Evolutionary conservation across 2,113 vertebrate genomes (phyloP), one percentile per base, ranked within the genome.

Genomic region (Oryzias javanicus): DNA sequence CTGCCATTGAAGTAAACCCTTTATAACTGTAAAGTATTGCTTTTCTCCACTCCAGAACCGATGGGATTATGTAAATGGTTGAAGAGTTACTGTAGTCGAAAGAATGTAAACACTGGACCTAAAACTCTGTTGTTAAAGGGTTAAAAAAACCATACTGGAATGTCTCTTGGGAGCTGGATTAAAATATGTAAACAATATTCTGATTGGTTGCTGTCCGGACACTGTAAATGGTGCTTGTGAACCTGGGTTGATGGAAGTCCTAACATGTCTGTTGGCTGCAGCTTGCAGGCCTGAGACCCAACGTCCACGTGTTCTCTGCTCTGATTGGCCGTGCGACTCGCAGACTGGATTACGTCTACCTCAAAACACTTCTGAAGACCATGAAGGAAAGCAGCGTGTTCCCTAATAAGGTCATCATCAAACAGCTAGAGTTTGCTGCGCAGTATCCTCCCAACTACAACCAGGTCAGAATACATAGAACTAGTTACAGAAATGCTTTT

Each of bases 371-470:
- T 71, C 89, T 99, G 20, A 87, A 80, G 50, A 91, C 89, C 71
- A 99, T 99, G 97, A 88, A 74, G 7, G 82, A 41, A 0, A 85
- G 70, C 61, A 63, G 73, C 1, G 93, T 97, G 48, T 83, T 92
- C 1, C 95, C 95, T 20, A 98, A 97, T 0, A 93, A 97, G 44
- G 91, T 98, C 20, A 89, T 99, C 81, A 92, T 99, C 69, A 90
- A 78, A 48, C 94, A 97, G 77, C 91, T 99, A 76, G 97, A 99
- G 83, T 96, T 96, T 0, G 96, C 94, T 0, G 85, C 94, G 0
- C 90, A 90, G 44, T 98, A 98, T 77, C 97, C 97, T 6, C 93
- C 95, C 0, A 90, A 90, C 22, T 98, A 93, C 53, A 88, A 99
- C 86, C 86, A 91, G 90, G 97, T 98, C 47, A 79, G 90, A 47